phyloP scores from a whole-genome alignment of 1,140 invertebrate genomes.

The Drosophila parvula region DNA sequence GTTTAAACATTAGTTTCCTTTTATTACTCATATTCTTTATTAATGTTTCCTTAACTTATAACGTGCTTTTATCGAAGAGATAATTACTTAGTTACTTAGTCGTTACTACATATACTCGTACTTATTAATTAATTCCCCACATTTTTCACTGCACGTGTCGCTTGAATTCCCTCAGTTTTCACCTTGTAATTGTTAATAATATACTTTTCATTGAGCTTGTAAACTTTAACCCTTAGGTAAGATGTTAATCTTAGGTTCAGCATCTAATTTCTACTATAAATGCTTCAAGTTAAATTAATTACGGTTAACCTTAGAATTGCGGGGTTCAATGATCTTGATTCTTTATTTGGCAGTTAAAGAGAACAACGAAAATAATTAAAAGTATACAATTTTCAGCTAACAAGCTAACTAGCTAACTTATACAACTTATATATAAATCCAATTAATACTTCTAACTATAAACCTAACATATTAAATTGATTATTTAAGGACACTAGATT shows the following conservation, averaged over 20 bases:
- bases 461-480: too few species aligned
- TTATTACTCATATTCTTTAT: background rate
- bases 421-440: too few species aligned
- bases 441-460: background rate
- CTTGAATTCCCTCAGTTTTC: background rate
- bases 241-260: constrained; percentile 33
- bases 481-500: too few species aligned
- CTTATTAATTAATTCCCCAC: too few species aligned
- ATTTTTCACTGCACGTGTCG: background rate
- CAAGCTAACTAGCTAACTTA: background rate
- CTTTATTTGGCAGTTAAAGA: background rate
- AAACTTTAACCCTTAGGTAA: constrained; percentile 1
- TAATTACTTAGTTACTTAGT: too few species aligned
- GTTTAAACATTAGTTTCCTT: too few species aligned
- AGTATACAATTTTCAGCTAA: background rate
- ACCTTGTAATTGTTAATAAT: background rate
- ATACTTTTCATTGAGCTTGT: constrained; percentile 1
- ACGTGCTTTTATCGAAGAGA: background rate
- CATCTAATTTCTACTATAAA: constrained; percentile 23
- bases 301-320: background rate
- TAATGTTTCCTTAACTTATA: too few species aligned
- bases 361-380: background rate
- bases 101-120: too few species aligned
- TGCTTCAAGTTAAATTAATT: constrained; percentile 22
- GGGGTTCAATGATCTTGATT: constrained; percentile 29